Percentiles rank a stretch among this genome's conserved stretches.
Evolutionary conservation across 2,113 vertebrate genomes (phyloP).

Genomic region (Cariama cristata): DNA sequence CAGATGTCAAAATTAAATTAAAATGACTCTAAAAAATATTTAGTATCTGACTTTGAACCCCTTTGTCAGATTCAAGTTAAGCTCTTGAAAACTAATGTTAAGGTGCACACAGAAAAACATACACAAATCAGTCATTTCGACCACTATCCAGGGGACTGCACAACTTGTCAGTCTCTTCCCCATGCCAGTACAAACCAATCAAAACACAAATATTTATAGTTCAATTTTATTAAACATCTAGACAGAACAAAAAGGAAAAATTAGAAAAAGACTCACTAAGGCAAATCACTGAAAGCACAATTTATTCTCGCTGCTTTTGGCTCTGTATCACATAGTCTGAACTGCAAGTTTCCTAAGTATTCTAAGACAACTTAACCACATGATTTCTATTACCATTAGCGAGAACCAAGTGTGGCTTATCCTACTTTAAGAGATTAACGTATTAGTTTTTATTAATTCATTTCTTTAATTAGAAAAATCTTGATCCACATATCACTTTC

Average conservation of each 20-base stretch:
- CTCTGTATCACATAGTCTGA: background rate
- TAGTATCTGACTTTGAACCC: background rate
- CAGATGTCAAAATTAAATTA: background rate
- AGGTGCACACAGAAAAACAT: background rate
- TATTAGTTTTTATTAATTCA: slow-evolving; percentile 16
- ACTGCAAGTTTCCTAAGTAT: background rate
- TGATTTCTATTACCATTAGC: background rate
- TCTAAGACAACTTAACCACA: background rate
- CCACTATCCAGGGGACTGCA: background rate
- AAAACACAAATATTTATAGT: background rate
- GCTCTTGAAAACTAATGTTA: background rate
- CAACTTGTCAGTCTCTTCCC: background rate
- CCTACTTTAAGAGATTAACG: slow-evolving; percentile 4
- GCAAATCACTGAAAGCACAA: background rate
- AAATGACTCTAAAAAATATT: background rate
- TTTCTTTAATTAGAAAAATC: slow-evolving; percentile 38
- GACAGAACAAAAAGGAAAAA: background rate
- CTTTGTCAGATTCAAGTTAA: background rate
- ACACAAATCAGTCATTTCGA: background rate
- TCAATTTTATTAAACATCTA: background rate
- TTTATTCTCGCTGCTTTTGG: background rate
- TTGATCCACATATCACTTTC: background rate
- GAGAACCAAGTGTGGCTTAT: slow-evolving; percentile 15
- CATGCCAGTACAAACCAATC: background rate
- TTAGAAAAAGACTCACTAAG: background rate